Evolutionary conservation across 53 echinoderm and acorn worm species (phyloP).

Genomic region (Apostichopus leukothele): DNA sequence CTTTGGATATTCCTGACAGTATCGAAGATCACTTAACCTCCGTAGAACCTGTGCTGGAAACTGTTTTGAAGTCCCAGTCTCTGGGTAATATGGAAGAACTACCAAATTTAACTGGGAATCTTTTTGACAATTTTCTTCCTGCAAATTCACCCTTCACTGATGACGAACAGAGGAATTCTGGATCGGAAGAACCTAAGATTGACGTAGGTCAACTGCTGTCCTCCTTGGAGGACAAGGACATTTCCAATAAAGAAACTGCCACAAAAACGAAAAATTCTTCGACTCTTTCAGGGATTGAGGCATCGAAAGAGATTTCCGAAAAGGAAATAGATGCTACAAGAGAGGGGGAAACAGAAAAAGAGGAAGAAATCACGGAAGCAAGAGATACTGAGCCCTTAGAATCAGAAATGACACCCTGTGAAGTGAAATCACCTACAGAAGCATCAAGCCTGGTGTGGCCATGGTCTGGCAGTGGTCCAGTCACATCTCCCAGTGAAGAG

Average conservation of each 20-base stretch:
- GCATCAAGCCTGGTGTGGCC: constrained; percentile 5
- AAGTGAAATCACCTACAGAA: not conserved
- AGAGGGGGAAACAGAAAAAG: not conserved
- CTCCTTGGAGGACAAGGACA: constrained; percentile 35
- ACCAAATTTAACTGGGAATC: constrained; percentile 45
- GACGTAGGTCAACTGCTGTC: constrained; percentile 34
- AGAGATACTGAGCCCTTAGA: not conserved
- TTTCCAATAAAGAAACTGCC: not conserved
- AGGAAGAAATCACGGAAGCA: not conserved
- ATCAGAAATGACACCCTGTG: not conserved
- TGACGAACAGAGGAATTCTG: constrained; percentile 45
- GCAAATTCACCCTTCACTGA: constrained; percentile 50
- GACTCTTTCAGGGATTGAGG: not conserved
- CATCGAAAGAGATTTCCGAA: not conserved
- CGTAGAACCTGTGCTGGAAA: constrained; percentile 34
- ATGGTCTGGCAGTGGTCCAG: constrained; percentile 21
- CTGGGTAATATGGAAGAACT: constrained; percentile 29
- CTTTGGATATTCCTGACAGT: constrained; percentile 45
- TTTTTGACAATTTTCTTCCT: constrained; percentile 43
- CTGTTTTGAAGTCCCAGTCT: constrained; percentile 28
- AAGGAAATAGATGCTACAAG: not conserved
- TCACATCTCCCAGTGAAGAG: constrained; percentile 2
- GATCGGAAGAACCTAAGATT: constrained; percentile 38
- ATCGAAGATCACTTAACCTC: constrained; percentile 35
- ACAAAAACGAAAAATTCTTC: not conserved